Evolutionary conservation across 2,888 invertebrate genomes (phyloP).

Genomic region (Pseudococcus jackbeardsleyi): DNA sequence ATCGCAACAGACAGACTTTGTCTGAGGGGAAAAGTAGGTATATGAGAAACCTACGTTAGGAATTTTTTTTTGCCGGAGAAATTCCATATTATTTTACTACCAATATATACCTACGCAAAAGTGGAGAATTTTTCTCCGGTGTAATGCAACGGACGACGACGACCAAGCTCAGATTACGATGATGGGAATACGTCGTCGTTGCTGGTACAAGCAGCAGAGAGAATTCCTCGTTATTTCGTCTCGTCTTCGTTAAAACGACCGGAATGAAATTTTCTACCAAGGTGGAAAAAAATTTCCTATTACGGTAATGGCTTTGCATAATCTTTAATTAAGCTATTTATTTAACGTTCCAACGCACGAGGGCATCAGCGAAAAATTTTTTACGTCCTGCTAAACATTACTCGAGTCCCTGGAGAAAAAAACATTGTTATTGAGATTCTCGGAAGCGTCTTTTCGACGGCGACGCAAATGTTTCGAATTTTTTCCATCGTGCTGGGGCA

Average conservation of each 20-base stretch:
- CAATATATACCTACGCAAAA: background rate
- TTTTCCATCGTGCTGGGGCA: background rate
- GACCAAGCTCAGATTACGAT: background rate
- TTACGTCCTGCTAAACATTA: constrained; percentile 27
- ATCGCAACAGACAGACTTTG: background rate
- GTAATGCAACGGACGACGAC: background rate
- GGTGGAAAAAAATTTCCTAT: constrained; percentile 20
- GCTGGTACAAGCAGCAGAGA: background rate
- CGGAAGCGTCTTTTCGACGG: background rate
- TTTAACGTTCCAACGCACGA: constrained; percentile 9
- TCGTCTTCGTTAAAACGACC: constrained; percentile 7
- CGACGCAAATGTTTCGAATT: background rate
- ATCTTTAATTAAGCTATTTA: constrained; percentile 37
- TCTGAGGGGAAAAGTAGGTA: background rate
- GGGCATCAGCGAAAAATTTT: background rate
- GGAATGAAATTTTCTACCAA: constrained; percentile 5
- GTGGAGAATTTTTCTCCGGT: background rate
- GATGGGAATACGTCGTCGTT: background rate
- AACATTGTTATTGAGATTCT: background rate
- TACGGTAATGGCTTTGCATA: constrained; percentile 2
- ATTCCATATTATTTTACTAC: background rate
- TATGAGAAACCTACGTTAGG: background rate
- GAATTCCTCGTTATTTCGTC: background rate
- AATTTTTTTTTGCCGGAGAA: background rate
- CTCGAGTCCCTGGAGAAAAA: background rate